Evolutionary conservation across 1,140 invertebrate species (phyloP).

Genomic region (Eupristina koningsbergeri): DNA sequence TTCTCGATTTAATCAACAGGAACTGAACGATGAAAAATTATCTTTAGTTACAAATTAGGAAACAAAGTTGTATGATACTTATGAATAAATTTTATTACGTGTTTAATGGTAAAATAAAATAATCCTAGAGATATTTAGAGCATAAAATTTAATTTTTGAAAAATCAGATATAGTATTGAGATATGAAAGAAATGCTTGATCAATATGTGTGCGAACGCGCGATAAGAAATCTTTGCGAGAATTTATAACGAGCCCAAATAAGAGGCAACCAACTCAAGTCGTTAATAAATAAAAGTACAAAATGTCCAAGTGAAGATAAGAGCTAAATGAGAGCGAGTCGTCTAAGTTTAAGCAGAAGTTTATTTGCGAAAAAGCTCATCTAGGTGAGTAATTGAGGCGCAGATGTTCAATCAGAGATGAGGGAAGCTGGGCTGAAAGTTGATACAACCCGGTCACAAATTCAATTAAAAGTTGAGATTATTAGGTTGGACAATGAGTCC

Average conservation of each 20-base stretch:
- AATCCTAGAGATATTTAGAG: no score
- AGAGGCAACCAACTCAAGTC: neutral
- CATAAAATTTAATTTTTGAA: no score
- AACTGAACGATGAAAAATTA: no score
- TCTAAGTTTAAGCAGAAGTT: constrained; percentile 22
- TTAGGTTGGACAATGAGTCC: constrained; percentile 73
- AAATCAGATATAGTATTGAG: no score
- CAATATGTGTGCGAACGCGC: no score
- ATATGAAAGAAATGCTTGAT: no score
- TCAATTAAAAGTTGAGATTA: constrained; percentile 74
- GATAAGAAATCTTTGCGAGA: no score
- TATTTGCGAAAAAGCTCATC: constrained; percentile 49
- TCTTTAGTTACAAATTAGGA: no score
- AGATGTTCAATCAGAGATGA: constrained; percentile 61
- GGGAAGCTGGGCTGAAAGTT: constrained; percentile 64
- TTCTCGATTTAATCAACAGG: no score
- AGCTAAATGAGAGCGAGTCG: neutral
- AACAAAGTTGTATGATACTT: no score
- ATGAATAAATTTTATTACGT: no score
- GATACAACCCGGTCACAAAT: constrained; percentile 69
- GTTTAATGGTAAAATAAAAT: no score
- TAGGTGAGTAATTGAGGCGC: constrained; percentile 63
- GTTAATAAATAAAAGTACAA: neutral
- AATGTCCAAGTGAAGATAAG: neutral
- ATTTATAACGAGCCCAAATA: neutral